Evolutionary conservation across 2,888 invertebrate species (phyloP).

Genomic region (Andrena dorsata): DNA sequence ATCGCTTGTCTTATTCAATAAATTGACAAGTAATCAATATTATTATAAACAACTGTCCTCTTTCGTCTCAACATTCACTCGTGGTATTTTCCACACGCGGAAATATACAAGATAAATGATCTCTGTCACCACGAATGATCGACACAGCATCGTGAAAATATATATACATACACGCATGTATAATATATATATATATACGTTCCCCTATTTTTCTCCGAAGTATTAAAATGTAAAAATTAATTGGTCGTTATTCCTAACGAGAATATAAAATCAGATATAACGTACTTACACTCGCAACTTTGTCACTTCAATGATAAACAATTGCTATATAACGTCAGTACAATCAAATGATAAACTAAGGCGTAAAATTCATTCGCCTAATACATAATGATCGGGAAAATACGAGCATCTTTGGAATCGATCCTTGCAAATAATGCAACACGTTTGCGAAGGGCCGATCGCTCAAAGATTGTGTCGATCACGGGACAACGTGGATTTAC

Average conservation of each 20-base stretch:
- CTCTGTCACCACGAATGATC: conserved; percentile 42
- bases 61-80: conserved; percentile 26
- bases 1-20: conserved; percentile 24
- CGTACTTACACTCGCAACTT: conserved; percentile 25
- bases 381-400: conserved; percentile 5
- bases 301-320: conserved; percentile 41
- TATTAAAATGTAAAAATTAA: conserved; percentile 50
- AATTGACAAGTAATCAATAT: conserved; percentile 42
- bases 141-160: conserved; percentile 46
- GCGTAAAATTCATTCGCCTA: conserved; percentile 16
- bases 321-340: conserved; percentile 8
- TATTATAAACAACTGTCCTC: conserved; percentile 50
- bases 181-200: too few relatives aligned
- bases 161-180: too few relatives aligned
- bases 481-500: conserved; percentile 36
- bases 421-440: conserved; percentile 15
- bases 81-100: conserved; percentile 22
- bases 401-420: conserved; percentile 41
- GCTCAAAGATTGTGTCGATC: conserved; percentile 51
- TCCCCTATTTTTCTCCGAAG: not conserved
- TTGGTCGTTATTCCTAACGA: conserved; percentile 15
- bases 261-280: conserved; percentile 43
- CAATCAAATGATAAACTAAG: not conserved
- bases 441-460: conserved; percentile 15
- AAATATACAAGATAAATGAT: conserved; percentile 50